These are phyloP conservation scores for Phortica variegata DNA, from an alignment of 1,140 invertebrate genomes.

Conservation along the genomic window DNA sequence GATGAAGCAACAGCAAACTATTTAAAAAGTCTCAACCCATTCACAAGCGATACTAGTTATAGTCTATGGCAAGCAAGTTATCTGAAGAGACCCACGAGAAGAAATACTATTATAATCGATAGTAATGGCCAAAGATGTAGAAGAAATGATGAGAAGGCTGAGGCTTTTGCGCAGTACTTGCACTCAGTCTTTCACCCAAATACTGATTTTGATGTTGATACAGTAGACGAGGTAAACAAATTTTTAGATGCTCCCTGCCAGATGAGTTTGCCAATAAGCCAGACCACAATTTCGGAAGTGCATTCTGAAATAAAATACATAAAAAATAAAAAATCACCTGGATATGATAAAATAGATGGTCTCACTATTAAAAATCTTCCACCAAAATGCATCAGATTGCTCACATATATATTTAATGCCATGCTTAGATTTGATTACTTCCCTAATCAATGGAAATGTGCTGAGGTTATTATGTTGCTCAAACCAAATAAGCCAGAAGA, in stretches of 20 bases:
- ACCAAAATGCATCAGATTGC: slow-evolving; percentile 1
- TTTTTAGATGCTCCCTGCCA: slow-evolving; percentile 6
- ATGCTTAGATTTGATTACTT: slow-evolving; percentile 1
- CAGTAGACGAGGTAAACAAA: not conserved
- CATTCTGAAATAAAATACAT: no score
- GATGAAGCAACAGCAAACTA: slow-evolving; percentile 1
- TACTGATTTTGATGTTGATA: not conserved
- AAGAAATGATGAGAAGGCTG: not conserved
- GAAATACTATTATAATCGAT: slow-evolving; percentile 2
- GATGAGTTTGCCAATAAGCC: slow-evolving; percentile 5
- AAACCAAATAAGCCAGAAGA: no score
- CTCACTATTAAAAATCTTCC: slow-evolving; percentile 1
- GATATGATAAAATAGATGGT: slow-evolving; percentile 7
- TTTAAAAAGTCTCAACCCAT: slow-evolving; percentile 6
- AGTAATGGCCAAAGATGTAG: not conserved
- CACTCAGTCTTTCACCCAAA: slow-evolving; percentile 1
- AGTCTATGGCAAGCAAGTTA: slow-evolving; percentile 7
- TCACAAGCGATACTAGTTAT: slow-evolving; percentile 2
- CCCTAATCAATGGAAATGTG: no score
- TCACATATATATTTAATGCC: slow-evolving; percentile 8
- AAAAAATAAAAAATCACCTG: slow-evolving; percentile 11
- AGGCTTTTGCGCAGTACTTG: slow-evolving; percentile 6
- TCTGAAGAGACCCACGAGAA: slow-evolving; percentile 6
- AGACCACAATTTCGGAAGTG: not conserved
- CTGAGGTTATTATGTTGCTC: no score